phyloP scores from a whole-genome alignment of 2,888 invertebrate genomes.

The Netelia virgata region DNA sequence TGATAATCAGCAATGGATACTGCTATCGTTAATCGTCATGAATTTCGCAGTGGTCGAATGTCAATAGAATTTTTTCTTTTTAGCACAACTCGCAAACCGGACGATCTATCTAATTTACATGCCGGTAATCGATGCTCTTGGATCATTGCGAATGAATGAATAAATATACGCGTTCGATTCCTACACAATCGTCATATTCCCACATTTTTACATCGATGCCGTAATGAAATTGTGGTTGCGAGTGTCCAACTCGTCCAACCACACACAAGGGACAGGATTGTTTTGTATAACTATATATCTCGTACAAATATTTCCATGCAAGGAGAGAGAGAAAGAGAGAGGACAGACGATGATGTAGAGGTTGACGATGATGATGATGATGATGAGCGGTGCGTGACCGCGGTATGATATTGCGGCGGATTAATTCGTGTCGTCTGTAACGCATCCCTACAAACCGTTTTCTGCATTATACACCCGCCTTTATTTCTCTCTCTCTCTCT shows the following conservation, averaged over 20 bases:
- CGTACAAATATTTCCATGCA: slow-evolving; percentile 7
- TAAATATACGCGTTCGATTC: neutral
- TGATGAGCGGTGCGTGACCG: slow-evolving; percentile 70
- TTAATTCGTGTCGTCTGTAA: slow-evolving; percentile 45
- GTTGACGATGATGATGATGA: slow-evolving; percentile 53
- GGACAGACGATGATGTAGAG: slow-evolving; percentile 10
- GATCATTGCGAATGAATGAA: neutral
- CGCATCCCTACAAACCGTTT: slow-evolving; percentile 1
- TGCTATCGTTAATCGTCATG: neutral
- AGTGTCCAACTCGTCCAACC: slow-evolving; percentile 20
- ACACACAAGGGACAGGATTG: slow-evolving; percentile 8
- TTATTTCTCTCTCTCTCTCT: slow-evolving; percentile 15
- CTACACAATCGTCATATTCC: neutral
- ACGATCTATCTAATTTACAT: slow-evolving; percentile 46
- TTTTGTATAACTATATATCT: neutral
- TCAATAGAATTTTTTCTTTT: neutral
- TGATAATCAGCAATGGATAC: too few relatives aligned
- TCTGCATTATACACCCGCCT: neutral
- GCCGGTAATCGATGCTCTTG: slow-evolving; percentile 43
- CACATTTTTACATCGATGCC: slow-evolving; percentile 14
- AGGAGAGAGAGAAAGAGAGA: neutral
- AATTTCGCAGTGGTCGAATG: neutral
- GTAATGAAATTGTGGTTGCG: slow-evolving; percentile 59
- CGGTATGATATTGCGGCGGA: slow-evolving; percentile 57
- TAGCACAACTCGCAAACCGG: neutral